These are phyloP conservation scores for Eutrigla gurnardus DNA, from an alignment of 2,797 vertebrate species.

Conservation along the genomic window DNA sequence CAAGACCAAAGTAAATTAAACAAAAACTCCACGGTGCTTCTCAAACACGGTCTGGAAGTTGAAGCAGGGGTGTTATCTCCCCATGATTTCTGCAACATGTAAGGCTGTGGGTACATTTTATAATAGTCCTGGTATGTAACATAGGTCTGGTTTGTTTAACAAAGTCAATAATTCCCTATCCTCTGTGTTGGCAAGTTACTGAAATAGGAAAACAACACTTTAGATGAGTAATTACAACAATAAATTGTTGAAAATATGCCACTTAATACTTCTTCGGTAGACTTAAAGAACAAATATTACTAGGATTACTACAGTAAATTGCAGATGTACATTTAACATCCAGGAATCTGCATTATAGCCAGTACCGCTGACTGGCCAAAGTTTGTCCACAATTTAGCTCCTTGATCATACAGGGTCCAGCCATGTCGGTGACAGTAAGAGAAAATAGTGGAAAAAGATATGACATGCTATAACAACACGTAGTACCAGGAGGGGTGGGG, in stretches of 20 bases:
- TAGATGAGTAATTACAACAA: not conserved
- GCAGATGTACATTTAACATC: not conserved
- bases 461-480: slow-evolving; percentile 4
- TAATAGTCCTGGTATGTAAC: not conserved
- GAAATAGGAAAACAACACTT: not conserved
- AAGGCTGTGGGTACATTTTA: not conserved
- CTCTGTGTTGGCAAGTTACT: not conserved
- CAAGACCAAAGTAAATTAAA: not conserved
- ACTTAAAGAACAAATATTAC: not conserved
- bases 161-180: not conserved
- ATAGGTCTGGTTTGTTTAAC: not conserved
- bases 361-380: not conserved
- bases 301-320: not conserved
- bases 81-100: not conserved
- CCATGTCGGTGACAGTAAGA: not conserved
- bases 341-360: not conserved
- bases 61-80: not conserved
- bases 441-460: not conserved
- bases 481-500: slow-evolving; percentile 30
- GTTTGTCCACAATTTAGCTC: not conserved
- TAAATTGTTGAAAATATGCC: not conserved
- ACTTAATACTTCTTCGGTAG: not conserved
- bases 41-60: not conserved
- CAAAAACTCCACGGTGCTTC: not conserved
- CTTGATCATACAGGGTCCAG: not conserved